Base-by-base conservation (phyloP, 1,140 invertebrate species). In the Pseudomyrmex cubaensis region DNA sequence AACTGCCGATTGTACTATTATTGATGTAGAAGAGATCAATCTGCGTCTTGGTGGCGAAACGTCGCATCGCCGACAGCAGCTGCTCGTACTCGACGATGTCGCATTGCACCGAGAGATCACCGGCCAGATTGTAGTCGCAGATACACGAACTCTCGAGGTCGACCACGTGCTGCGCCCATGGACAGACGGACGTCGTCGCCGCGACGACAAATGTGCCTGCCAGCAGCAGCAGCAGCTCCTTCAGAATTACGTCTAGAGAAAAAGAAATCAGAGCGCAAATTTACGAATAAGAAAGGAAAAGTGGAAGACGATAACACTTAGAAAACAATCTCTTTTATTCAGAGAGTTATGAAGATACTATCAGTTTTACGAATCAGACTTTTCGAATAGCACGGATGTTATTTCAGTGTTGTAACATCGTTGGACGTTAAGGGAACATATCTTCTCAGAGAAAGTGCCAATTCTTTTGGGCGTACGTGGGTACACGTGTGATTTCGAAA, bases 21-120 rank as follows among this genome's bases (percentile, higher is more conserved):
- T 98, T 98, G 12, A 99, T 95, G 91, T 98, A 98, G 17, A 99
- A 95, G 59, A 98, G 94, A 92, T 98, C 98, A 63, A 98, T 94
- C 0, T 96, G 94, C 75, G 95, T 95, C 89, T 95, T 94, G 70
- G 95, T 94, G 9, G 96, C 96, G 93, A 96, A 96, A 74, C 95
- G 95, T 89, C 96, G 96, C 86, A 98, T 94, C 1, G 97, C 96
- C 69, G 95, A 94, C 48, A 98, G 89, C 13, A 99, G 94, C 66
- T 95, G 94, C 7, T 95, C 93, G 90, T 98, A 98, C 86, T 98
- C 96, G 20, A 98, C 97, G 93, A 97, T 96, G 93, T 98, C 97
- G 93, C 98, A 99, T 92, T 98, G 98, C 44, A 98, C 96, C 4
- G 97, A 98, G 2, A 98, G 93, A 92, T 98, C 97, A 82, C 96